Conservation (phyloP, 2,113 vertebrate genomes). For the Myotis yumanensis region DNA sequence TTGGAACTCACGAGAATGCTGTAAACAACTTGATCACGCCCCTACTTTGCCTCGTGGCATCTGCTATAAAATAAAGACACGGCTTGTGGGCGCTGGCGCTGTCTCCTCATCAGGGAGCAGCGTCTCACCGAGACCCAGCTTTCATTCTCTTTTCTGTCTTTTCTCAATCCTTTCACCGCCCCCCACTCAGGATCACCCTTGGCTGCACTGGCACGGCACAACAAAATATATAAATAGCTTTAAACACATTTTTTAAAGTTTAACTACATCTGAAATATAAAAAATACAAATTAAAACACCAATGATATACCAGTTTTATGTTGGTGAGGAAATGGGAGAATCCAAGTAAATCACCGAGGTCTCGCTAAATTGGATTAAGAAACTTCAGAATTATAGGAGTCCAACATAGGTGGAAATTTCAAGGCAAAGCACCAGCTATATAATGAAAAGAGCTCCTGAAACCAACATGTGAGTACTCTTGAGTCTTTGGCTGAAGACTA, state of each 20-base stretch:
- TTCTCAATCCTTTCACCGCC: too few species aligned
- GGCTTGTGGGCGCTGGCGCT: too few species aligned
- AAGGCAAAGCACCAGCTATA: neutral
- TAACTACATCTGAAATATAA: neutral
- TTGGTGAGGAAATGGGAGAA: neutral
- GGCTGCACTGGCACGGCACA: too few species aligned
- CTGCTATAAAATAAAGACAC: too few species aligned
- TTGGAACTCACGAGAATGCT: too few species aligned
- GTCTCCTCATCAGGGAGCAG: too few species aligned
- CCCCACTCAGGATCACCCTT: too few species aligned
- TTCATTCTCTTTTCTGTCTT: too few species aligned
- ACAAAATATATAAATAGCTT: neutral
- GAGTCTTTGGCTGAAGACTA: neutral
- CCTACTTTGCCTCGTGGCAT: too few species aligned
- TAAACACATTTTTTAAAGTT: constrained; percentile 2
- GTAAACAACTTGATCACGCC: too few species aligned
- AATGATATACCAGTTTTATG: neutral
- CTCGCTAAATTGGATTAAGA: neutral
- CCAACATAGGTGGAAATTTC: neutral
- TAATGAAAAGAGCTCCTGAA: neutral
- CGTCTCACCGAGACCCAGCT: too few species aligned
- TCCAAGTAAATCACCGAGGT: neutral
- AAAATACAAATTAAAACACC: neutral
- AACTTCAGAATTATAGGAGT: neutral
- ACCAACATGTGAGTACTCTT: neutral